These are phyloP conservation scores for Sialia sialis DNA, from an alignment of 2,113 vertebrate species.

Conservation along the genomic window DNA sequence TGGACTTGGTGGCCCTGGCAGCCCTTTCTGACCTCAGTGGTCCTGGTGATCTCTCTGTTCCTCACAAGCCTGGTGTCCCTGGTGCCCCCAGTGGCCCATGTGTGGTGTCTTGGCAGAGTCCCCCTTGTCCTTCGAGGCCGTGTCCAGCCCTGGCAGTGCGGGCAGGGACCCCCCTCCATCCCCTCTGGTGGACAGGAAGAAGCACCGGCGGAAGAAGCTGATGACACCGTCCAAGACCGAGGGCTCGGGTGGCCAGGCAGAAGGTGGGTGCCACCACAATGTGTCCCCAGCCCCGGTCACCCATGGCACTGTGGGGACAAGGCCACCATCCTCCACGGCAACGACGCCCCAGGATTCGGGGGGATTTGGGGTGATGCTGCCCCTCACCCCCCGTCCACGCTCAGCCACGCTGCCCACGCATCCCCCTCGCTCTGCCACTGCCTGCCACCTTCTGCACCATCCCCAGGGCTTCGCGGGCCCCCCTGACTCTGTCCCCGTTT, in stretches of 20 bases:
- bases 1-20: not conserved
- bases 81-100: accelerated
- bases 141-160: slow-evolving; percentile 70
- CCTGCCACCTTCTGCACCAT: not conserved
- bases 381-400: not conserved
- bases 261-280: slow-evolving; percentile 71
- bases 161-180: slow-evolving; percentile 81
- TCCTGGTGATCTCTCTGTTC: accelerated
- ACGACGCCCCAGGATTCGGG: accelerated
- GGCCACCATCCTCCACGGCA: accelerated
- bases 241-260: slow-evolving; percentile 84
- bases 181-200: slow-evolving; percentile 90
- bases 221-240: slow-evolving; percentile 90
- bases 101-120: not conserved
- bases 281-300: not conserved
- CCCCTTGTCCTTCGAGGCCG: slow-evolving; percentile 46
- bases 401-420: not conserved
- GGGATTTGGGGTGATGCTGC: not conserved
- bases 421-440: not conserved
- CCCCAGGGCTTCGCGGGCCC: not conserved
- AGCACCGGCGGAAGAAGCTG: slow-evolving; percentile 91
- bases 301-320: accelerated
- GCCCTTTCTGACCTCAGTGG: not conserved
- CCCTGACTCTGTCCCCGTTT: slow-evolving; percentile 16
- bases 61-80: accelerated